Conservation (phyloP, 2,113 vertebrate species). For the Vulpes lagopus region DNA sequence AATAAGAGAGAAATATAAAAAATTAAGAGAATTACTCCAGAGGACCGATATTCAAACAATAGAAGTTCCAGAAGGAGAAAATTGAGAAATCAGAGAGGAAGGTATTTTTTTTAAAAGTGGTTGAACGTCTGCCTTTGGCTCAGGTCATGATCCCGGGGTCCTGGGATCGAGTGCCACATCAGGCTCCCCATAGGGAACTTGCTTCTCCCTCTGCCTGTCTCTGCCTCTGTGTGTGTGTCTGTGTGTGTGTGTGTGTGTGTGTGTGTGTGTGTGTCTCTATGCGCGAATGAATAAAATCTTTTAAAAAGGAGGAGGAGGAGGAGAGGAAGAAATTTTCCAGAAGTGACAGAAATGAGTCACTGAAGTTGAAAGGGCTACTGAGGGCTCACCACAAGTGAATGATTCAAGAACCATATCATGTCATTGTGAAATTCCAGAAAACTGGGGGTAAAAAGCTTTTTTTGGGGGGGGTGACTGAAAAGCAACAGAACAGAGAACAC, state of each 20-base stretch:
- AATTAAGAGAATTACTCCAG: background rate
- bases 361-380: background rate
- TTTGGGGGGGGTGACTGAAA: background rate
- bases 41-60: background rate
- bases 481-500: background rate
- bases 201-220: no score
- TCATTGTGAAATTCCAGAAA: background rate
- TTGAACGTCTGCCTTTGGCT: no score
- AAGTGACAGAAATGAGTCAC: background rate
- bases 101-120: background rate
- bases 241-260: no score
- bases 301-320: no score
- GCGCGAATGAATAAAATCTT: no score
- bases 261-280: no score
- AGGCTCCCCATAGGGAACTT: no score
- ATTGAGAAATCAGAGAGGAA: background rate
- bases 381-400: background rate
- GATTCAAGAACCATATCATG: background rate
- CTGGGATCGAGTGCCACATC: no score
- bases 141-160: no score
- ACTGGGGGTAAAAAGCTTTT: background rate
- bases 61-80: background rate
- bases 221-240: no score
- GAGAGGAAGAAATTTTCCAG: background rate
- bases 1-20: background rate